A percentile compares a stretch with the other conserved stretches of the same genome.
These are phyloP conservation scores for Gasterosteus aculeatus DNA, from an alignment of 2,113 vertebrate species.

Conservation along the genomic window DNA sequence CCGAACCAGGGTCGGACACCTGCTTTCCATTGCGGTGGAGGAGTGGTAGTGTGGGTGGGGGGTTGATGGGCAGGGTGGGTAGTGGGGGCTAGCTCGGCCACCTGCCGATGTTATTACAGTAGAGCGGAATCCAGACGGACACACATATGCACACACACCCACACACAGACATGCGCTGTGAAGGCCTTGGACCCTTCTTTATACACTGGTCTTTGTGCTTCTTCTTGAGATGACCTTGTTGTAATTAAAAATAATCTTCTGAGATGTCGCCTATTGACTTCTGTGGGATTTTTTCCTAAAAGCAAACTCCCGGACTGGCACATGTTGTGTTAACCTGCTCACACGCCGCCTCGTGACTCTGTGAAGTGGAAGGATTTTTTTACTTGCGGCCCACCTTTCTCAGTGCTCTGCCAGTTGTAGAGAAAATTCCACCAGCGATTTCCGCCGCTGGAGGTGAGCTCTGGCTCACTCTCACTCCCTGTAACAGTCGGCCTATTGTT, in stretches of 20 bases:
- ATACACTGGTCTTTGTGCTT: conserved; percentile 42
- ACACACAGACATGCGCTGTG: conserved; percentile 14
- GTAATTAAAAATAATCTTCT: conserved; percentile 30
- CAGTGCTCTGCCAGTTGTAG: conserved; percentile 54
- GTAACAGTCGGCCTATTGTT: conserved; percentile 75
- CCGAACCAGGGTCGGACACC: conserved; percentile 78
- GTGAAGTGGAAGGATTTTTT: conserved; percentile 59
- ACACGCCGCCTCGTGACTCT: conserved; percentile 14
- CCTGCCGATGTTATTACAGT: conserved; percentile 80
- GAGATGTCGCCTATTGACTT: conserved; percentile 51
- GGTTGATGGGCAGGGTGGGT: conserved; percentile 30
- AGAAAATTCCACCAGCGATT: conserved; percentile 61
- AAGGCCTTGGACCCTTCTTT: conserved; percentile 43
- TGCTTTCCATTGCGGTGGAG: conserved; percentile 80
- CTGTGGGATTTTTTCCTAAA: conserved; percentile 44
- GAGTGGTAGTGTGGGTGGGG: conserved; percentile 28
- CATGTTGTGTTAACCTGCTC: conserved; percentile 59
- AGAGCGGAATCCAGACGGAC: conserved; percentile 60
- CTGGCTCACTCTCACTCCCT: conserved; percentile 39
- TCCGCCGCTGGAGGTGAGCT: conserved; percentile 69
- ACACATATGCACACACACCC: conserved; percentile 37
- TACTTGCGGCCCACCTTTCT: conserved; percentile 45
- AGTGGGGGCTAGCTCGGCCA: conserved; percentile 62
- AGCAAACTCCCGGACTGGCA: conserved; percentile 39
- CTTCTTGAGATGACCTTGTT: conserved; percentile 20